Conservation (phyloP, 2,797 vertebrate genomes). For the Coracias cyanogaster region DNA sequence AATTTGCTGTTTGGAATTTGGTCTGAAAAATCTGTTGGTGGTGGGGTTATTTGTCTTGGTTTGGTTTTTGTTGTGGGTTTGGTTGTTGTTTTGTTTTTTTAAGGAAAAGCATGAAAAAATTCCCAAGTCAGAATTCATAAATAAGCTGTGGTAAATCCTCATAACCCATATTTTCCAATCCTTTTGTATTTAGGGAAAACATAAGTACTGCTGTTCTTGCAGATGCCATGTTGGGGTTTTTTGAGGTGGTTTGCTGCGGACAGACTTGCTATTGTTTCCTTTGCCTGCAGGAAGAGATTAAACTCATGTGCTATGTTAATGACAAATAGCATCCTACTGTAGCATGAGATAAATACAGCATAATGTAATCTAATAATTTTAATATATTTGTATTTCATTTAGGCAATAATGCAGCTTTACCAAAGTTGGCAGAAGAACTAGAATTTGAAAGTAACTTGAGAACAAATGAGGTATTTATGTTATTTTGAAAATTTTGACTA, state of each 20-base stretch:
- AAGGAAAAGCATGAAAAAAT: neutral
- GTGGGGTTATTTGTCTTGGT: neutral
- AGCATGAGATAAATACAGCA: neutral
- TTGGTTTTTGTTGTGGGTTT: neutral
- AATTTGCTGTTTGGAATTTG: neutral
- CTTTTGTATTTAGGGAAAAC: neutral
- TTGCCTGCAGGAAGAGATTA: neutral
- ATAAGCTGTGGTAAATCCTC: neutral
- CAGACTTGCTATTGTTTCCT: neutral
- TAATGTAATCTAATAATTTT: conserved; percentile 13
- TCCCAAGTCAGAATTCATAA: neutral
- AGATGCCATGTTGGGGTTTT: neutral
- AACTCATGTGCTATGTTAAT: neutral
- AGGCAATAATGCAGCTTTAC: conserved; percentile 71
- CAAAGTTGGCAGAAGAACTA: conserved; percentile 40
- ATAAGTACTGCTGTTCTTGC: neutral
- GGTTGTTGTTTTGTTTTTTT: neutral
- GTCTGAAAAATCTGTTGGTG: neutral
- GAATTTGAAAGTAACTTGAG: conserved; percentile 43
- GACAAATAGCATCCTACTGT: neutral
- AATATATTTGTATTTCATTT: conserved; percentile 63
- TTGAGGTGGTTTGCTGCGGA: neutral
- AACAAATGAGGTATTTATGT: conserved; percentile 73
- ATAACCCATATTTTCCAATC: neutral
- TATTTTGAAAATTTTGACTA: neutral